Evolutionary conservation across 2,888 invertebrate genomes (phyloP).

Genomic region (Aproaerema taeniolella): DNA sequence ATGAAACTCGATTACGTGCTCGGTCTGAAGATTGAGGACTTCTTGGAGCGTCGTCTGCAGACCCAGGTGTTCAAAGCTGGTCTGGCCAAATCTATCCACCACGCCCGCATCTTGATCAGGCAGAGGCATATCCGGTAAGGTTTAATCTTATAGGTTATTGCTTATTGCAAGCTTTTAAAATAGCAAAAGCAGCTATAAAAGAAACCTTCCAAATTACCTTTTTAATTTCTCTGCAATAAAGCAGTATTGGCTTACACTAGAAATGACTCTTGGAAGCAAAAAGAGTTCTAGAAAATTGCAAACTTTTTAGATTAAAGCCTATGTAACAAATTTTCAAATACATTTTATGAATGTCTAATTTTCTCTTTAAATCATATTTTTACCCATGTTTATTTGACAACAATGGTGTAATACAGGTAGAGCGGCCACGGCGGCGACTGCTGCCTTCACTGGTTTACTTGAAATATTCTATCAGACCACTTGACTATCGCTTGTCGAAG

Average conservation of each 20-base stretch:
- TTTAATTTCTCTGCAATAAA: no score
- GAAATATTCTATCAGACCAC: conserved; percentile 82
- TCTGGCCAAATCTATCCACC: conserved; percentile 99
- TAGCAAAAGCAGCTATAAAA: no score
- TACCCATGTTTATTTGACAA: conserved; percentile 18
- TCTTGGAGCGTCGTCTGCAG: conserved; percentile 99
- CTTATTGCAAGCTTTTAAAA: no score
- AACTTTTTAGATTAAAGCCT: no score
- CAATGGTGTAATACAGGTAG: conserved; percentile 34
- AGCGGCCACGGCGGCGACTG: conserved; percentile 13
- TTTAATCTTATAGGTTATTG: no score
- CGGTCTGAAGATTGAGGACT: conserved; percentile 99
- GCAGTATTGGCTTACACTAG: no score
- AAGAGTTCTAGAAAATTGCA: no score
- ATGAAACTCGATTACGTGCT: conserved; percentile 99
- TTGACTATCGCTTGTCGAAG: conserved; percentile 76
- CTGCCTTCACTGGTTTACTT: conserved; percentile 26
- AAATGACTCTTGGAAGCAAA: no score
- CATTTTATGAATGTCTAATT: no score
- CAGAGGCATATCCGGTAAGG: conserved; percentile 99
- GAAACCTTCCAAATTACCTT: no score
- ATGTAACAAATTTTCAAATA: no score
- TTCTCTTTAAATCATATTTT: no score
- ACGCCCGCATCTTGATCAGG: conserved; percentile 98
- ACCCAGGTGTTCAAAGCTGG: conserved; percentile 99